Evolutionary conservation across 2,113 vertebrate genomes (phyloP).

Genomic region (Peucedramus taeniatus): DNA sequence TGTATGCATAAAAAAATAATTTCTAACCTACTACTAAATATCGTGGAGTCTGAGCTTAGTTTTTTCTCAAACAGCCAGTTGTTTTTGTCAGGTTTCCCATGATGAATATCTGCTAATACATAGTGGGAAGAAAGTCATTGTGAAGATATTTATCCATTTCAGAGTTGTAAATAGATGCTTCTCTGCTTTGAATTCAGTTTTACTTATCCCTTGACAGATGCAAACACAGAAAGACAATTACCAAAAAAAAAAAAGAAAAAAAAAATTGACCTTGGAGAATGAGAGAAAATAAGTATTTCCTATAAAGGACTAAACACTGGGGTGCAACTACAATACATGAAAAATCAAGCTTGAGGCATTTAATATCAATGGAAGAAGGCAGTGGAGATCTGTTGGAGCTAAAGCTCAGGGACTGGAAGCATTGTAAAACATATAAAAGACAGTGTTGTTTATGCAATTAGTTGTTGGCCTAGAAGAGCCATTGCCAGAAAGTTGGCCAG

Average conservation of each 20-base stretch:
- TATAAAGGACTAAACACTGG: neutral
- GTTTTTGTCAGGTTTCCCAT: conserved; percentile 9
- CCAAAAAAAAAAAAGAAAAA: neutral
- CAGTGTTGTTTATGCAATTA: neutral
- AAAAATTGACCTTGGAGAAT: neutral
- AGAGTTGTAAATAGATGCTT: conserved; percentile 28
- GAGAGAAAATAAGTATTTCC: neutral
- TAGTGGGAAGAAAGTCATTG: neutral
- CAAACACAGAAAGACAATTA: neutral
- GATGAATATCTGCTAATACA: neutral
- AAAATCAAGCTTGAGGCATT: neutral
- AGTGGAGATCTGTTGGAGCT: neutral
- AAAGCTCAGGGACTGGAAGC: neutral
- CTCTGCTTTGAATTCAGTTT: conserved; percentile 14
- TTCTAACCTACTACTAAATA: neutral
- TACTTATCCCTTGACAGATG: neutral
- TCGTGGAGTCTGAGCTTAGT: neutral
- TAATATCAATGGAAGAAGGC: neutral
- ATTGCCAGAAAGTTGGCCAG: neutral
- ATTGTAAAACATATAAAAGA: neutral
- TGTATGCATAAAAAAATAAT: neutral
- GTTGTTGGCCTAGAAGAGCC: neutral
- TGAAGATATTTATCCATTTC: neutral
- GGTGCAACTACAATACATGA: neutral
- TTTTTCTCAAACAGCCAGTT: neutral